phyloP scores from a whole-genome alignment of 2,888 invertebrate species.

The Cataglyphis rosenhaueri region DNA sequence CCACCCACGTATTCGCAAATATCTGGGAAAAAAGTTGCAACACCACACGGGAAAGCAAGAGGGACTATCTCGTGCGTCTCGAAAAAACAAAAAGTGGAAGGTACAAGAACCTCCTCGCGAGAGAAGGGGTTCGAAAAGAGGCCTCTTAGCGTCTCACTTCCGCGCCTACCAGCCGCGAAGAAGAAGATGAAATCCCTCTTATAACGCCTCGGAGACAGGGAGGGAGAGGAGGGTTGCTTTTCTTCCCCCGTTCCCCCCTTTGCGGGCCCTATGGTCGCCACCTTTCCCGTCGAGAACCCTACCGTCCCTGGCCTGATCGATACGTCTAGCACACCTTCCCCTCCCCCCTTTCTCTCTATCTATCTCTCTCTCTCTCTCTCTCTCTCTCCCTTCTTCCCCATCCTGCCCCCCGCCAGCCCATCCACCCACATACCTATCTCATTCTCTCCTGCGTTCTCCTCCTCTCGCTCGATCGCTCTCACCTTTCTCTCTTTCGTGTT shows the following conservation, averaged over 20 bases:
- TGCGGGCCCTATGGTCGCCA: conserved; percentile 27
- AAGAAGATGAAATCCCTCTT: conserved; percentile 75
- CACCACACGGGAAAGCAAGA: neutral
- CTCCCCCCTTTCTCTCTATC: conserved; percentile 42
- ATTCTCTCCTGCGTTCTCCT: conserved; percentile 31
- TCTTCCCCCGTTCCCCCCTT: conserved; percentile 41
- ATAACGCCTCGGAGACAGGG: conserved; percentile 70
- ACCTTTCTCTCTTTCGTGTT: conserved; percentile 1
- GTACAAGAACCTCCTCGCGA: conserved; percentile 16
- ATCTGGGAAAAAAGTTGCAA: neutral
- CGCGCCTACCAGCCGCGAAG: conserved; percentile 79
- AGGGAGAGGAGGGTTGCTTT: conserved; percentile 20
- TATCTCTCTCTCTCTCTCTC: conserved; percentile 19
- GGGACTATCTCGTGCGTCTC: conserved; percentile 2
- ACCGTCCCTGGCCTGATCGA: conserved; percentile 80
- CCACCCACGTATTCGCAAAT: neutral
- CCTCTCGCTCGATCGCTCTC: conserved; percentile 38
- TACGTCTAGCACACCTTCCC: conserved; percentile 80
- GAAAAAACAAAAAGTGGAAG: conserved; percentile 37
- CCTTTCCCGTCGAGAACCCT: conserved; percentile 66
- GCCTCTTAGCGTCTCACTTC: conserved; percentile 71
- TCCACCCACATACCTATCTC: conserved; percentile 33
- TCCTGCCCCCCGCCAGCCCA: neutral
- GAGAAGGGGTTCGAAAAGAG: conserved; percentile 35
- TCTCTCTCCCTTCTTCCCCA: too few relatives aligned